Evolutionary conservation across 1,140 invertebrate species (phyloP).

Genomic region (Pristionchus pacificus): DNA sequence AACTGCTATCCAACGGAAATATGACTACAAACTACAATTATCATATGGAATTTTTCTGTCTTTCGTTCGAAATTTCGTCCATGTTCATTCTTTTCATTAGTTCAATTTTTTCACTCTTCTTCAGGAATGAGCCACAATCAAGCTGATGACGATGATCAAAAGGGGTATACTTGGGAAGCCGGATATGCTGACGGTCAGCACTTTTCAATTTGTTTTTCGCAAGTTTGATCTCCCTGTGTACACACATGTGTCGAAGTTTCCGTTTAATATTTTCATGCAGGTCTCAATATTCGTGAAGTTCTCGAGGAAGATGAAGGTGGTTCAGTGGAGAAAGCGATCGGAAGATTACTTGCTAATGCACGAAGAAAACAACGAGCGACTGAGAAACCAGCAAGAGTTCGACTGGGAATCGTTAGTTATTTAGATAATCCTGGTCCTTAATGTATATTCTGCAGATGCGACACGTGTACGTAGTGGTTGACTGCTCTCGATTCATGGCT

Average conservation of each 20-base stretch:
- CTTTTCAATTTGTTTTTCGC: constrained; percentile 6
- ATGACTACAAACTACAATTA: no score
- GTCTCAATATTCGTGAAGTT: constrained; percentile 57
- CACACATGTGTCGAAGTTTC: background rate
- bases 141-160: constrained; percentile 35
- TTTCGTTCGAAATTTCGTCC: no score
- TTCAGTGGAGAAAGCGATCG: constrained; percentile 59
- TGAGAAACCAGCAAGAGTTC: constrained; percentile 58
- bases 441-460: constrained; percentile 62
- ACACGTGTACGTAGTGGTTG: constrained; percentile 83
- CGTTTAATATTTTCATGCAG: constrained; percentile 16
- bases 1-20: no score
- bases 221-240: background rate
- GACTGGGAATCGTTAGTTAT: constrained; percentile 60
- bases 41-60: no score
- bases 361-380: constrained; percentile 55
- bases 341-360: constrained; percentile 58
- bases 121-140: background rate
- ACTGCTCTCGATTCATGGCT: constrained; percentile 86
- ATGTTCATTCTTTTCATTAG: background rate
- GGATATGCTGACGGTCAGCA: constrained; percentile 58
- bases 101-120: background rate
- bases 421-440: background rate
- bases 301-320: constrained; percentile 61
- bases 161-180: constrained; percentile 58